Base-by-base conservation (phyloP, 53 echinoderm and acorn worm species). In the Glandiceps talaboti region DNA sequence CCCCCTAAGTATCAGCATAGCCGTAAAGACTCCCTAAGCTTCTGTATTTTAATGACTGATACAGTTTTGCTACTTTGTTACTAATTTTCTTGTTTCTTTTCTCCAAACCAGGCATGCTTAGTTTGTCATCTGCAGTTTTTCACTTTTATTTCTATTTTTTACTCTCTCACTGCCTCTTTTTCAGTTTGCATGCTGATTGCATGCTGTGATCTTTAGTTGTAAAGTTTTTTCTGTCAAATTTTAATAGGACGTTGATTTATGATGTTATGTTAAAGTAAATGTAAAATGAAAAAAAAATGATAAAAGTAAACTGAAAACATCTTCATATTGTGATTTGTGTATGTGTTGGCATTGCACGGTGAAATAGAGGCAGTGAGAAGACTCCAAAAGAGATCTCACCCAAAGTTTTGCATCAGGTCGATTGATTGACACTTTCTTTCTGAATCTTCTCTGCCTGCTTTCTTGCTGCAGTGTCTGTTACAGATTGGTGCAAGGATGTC, bases 321-420 rank as follows among this genome's bases (percentile, higher is more conserved):
- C n/a, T n/a, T n/a, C 64, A 45, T 45, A 20, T 12, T 6, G 20
- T 45, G 64, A 20, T 45, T 12, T 45, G 6, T 45, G 64, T 20
- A 45, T 45, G 64, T 45, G 6, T 45, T 45, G 64, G 20, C 6
- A 6, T 45, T 20, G 6, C 64, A 33, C 33, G 30, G 80, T 80
- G 80, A 80, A 80, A 80, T 80, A 73, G 73, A 80, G 80, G 80
- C 80, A 80, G 79, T 79, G 32, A 79, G 14, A 79, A 32, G 1
- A 27, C 32, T 79, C 77, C 64, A 45, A 45, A 45, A 45, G 6
- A 6, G 20, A 12, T 45, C 64, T 45, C 64, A 45, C 64, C 20
- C 64, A 6, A 45, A 45, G 20, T 45, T 45, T 45, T 45, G 64
- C 64, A 45, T 45, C 64, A 45, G 20, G 64, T 45, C n/a, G n/a